Percentiles rank a stretch among this genome's conserved stretches.
Conservation (phyloP, 92 coral and sea anemone genomes). For the Epizoanthus rinbou region DNA sequence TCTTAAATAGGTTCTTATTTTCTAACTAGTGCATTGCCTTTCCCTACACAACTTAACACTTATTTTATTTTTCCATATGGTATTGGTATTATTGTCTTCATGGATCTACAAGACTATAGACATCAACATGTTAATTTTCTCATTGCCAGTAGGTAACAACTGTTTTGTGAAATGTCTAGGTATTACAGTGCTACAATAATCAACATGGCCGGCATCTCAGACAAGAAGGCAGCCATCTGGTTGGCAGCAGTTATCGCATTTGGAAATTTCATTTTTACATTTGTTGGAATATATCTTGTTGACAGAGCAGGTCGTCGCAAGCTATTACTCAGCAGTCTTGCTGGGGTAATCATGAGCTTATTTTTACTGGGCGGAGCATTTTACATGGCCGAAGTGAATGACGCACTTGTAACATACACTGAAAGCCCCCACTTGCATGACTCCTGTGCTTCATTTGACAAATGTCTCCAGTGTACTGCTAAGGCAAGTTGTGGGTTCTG, state of each 20-base stretch:
- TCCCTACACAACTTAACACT: no score
- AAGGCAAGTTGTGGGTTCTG: constrained; percentile 81
- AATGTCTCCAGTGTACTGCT: constrained; percentile 44
- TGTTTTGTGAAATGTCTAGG: constrained; percentile 47
- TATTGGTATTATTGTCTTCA: no score
- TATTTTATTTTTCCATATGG: no score
- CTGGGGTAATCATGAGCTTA: constrained; percentile 79
- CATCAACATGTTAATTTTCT: no score
- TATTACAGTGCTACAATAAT: constrained; percentile 97
- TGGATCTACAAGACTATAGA: no score
- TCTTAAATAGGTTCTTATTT: no score
- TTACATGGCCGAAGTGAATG: constrained; percentile 60
- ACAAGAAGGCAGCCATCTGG: constrained; percentile 89
- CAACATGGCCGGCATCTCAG: constrained; percentile 89
- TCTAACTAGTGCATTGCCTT: no score
- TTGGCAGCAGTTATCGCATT: constrained; percentile 90
- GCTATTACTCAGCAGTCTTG: constrained; percentile 79
- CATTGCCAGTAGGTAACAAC: background rate
- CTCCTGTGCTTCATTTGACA: constrained; percentile 6
- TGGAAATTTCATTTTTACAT: constrained; percentile 81
- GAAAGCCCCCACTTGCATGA: constrained; percentile 13
- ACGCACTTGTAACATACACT: constrained; percentile 50
- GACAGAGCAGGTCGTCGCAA: constrained; percentile 93
- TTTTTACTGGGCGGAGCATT: constrained; percentile 85
- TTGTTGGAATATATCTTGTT: constrained; percentile 81